Percentiles rank a stretch among this genome's conserved stretches.
phyloP scores from a whole-genome alignment of 2,113 vertebrate genomes.

The Mustelus asterias region DNA sequence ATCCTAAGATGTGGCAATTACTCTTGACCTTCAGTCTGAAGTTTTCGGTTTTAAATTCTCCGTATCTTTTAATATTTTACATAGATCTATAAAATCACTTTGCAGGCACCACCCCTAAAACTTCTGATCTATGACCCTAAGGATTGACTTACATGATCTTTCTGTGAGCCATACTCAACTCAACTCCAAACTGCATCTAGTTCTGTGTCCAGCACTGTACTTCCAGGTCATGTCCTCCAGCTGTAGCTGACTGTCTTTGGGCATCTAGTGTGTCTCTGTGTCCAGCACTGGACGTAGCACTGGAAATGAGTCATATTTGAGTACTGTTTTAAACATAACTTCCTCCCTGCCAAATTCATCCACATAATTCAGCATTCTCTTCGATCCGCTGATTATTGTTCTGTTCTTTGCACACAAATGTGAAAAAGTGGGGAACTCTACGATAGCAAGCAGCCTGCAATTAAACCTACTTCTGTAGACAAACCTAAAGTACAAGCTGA shows the following conservation, averaged over 20 bases:
- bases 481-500: not conserved
- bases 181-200: too few relatives aligned
- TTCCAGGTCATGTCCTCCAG: slow-evolving; percentile 97
- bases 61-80: not conserved
- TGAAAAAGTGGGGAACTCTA: not conserved
- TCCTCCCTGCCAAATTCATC: too few relatives aligned
- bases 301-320: not conserved
- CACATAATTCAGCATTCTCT: too few relatives aligned
- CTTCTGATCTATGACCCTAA: not conserved
- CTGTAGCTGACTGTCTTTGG: slow-evolving; percentile 68
- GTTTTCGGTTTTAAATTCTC: not conserved
- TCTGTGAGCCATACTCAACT: too few relatives aligned
- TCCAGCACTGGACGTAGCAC: not conserved
- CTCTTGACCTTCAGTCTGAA: not conserved
- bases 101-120: not conserved
- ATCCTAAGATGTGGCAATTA: too few relatives aligned
- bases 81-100: not conserved
- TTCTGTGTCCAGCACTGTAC: too few relatives aligned
- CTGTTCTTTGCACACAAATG: not conserved
- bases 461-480: not conserved
- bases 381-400: too few relatives aligned
- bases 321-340: not conserved
- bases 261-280: slow-evolving; percentile 55
- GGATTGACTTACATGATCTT: not conserved
- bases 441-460: not conserved